Base-by-base conservation (phyloP, 2,797 vertebrate species). In the Danio kyathit region DNA sequence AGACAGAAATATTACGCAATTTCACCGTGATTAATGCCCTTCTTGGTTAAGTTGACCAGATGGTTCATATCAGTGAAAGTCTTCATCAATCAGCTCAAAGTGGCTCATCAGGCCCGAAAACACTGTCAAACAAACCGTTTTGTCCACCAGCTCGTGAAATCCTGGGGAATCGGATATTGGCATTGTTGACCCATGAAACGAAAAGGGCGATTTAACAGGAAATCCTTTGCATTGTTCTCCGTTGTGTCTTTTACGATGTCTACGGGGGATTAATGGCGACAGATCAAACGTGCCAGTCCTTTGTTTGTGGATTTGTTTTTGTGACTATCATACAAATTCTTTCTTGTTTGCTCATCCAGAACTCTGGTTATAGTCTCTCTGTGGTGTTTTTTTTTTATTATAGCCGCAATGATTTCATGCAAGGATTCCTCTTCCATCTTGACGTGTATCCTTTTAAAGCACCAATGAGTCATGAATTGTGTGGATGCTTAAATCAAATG, bases 1-100 rank as follows among this genome's bases (percentile, higher is more conserved):
- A 54, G 65, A 46, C 61, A 74, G 83, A 88, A 88, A 87, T 85
- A 87, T 87, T 73, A 81, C 54, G 60, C 74, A 63, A 82, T 90
- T 83, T 80, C 64, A 85, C 72, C 71, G 77, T 69, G 71, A 88
- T 87, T 88, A 83, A 80, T 80, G 13, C 77, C 48, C 41, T 69
- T 74, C 60, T 56, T 52, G 56, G 60, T 78, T 60, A 73, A 82
- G 51, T 59, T 48, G 16, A 84, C 38, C 88, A 84, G 80, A 82
- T 89, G 85, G 85, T 86, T 83, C 75, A 48, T 81, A 82, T 86
- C 86, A 81, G 70, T 48, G 14, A 73, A 78, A 86, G 41, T 60
- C 54, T 79, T 80, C 85, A 48, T 85, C 67, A 79, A 85, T 49
- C 81, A 73, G 74, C 76, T 78, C 76, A 54, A 72, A 75, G 66